Base-by-base conservation (phyloP, 53 echinoderm and acorn worm genomes). In the Echinarachnius parma region DNA sequence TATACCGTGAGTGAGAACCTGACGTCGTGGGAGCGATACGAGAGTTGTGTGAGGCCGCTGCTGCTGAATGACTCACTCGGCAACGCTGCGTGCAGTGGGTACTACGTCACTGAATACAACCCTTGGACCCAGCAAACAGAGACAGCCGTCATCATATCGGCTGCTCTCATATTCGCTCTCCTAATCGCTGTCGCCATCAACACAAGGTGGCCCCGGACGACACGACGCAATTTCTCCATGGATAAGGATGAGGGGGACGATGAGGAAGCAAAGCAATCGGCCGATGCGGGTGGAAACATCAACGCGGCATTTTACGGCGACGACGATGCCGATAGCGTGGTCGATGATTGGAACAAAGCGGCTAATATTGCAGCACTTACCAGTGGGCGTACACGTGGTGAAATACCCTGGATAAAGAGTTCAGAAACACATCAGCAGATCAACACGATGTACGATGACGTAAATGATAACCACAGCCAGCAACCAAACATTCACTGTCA, bases 1-100 rank as follows among this genome's bases (percentile, higher is more conserved):
- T 69, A 69, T 16, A 53, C 70, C 24, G 52, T 69, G 20, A n/a
- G 21, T 3, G 66, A 66, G 28, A 69, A 50, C 25, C 16, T 66
- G n/a, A 53, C 52, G 34, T 4, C 34, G 0, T 69, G 70, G 70
- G 37, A 34, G 24, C 21, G 34, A 19, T 69, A 69, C 14, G 15
- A 13, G 25, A 53, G 70, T 15, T 69, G 70, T 35, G 53, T 69
- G 19, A 69, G 20, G 16, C 70, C 70, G 1, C 30, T 69, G 22
- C 7, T 53, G 2, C 16, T n/a, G 28, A 48, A 66, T 29, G 66
- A 21, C 0, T 28, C 48, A 46, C 28, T 9, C 19, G 52, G 29
- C 11, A 31, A 0, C 4, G 20, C n/a, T 2, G 13, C 21, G 4
- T 53, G 53, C 14, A 22, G 9, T 14, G 70, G 53, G 3, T 5